Conservation (phyloP, 2,888 invertebrate genomes). For the Metopia argyrocephala region DNA sequence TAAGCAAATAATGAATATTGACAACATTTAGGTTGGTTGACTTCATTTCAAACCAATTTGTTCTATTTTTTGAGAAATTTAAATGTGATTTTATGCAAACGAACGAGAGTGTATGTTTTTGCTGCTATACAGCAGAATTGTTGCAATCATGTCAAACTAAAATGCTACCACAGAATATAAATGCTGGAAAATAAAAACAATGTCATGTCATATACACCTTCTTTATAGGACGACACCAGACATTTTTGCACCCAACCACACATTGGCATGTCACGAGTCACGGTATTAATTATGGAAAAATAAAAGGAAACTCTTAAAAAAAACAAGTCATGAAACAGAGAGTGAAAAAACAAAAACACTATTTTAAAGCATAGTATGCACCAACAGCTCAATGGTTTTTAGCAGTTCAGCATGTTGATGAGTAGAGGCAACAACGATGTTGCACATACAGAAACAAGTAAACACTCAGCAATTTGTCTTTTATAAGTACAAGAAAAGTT, state of each 20-base stretch:
- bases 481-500: no score
- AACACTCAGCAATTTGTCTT: constrained; percentile 22
- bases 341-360: constrained; percentile 8
- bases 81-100: no score
- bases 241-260: background rate
- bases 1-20: no score
- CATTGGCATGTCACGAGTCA: background rate
- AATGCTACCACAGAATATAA: background rate
- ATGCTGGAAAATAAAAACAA: constrained; percentile 26
- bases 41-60: no score
- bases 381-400: constrained; percentile 57
- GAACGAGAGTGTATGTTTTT: no score
- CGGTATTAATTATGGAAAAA: constrained; percentile 54
- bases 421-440: background rate
- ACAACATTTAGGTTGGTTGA: no score
- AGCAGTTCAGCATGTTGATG: constrained; percentile 41
- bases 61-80: no score
- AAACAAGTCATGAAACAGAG: background rate
- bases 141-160: constrained; percentile 55
- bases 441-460: constrained; percentile 14
- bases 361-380: constrained; percentile 54
- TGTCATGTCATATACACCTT: constrained; percentile 56
- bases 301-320: background rate
- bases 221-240: constrained; percentile 31
- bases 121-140: constrained; percentile 25